Evolutionary conservation across 1,140 invertebrate species (phyloP), one percentile per base, ranked within the genome.

Genomic region (Procambarus clarkii): DNA sequence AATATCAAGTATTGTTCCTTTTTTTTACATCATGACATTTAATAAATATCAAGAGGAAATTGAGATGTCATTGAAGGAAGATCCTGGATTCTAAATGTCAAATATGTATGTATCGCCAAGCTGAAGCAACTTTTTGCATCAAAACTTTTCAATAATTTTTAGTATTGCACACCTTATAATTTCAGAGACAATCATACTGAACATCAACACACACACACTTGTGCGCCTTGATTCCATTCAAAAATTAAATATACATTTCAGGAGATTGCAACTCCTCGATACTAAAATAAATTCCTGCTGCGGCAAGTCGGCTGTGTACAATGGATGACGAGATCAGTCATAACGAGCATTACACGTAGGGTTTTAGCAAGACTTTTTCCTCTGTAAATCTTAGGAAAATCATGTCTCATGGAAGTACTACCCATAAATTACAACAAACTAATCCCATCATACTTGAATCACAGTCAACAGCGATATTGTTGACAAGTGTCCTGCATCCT

Each of bases 221-320:
- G 71, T 77, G n/a, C 64, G 58, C 48, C 74, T 45, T 58, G 24
- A 45, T 86, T 86, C 34, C 24, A 78, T 50, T 58, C 34, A 87
- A 46, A 60, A 78, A 48, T 79, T 24, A 86, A 69, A 82, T 81
- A 74, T 46, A 74, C 44, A 80, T 88, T 78, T 58, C 87, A 69
- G 58, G 87, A 81, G 58, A 88, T 50, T 85, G 58, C 45, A 60
- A 60, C 79, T 79, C 86, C 77, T 80, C 60, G 24, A 81, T 80
- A 80, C 48, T 82, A 78, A 82, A 34, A 46, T n/a, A 69, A 58
- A 88, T 71, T 88, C 87, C 87, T 88, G 87, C 87, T 81, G 87
- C 87, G 87, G 87, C 64, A 34, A 74, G 45, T 81, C 58, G 48
- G 45, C 74, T 69, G 34, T 58, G 85, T 78, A 80, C 24, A 81